phyloP scores from a whole-genome alignment of 92 coral and sea anemone species.

The Epizoanthus illoricatus region DNA sequence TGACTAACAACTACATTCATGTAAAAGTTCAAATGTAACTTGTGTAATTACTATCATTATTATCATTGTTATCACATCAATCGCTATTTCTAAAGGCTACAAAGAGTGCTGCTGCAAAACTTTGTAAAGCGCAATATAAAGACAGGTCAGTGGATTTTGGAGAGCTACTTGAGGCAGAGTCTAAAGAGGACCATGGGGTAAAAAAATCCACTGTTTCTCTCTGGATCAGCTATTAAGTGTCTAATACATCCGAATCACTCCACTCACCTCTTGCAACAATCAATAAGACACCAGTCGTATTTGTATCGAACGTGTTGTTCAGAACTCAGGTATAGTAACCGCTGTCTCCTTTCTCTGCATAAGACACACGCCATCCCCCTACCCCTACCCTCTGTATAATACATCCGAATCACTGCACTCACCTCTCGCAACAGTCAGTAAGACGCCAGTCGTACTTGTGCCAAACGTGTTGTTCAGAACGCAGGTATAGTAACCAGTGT shows the following conservation, averaged over 20 bases:
- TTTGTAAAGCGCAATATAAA: no score
- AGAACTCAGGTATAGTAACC: conserved; percentile 14
- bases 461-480: no score
- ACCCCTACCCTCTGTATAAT: no score
- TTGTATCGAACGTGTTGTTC: conserved; percentile 11
- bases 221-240: background rate
- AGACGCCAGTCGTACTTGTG: conserved; percentile 6
- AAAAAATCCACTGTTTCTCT: no score
- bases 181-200: no score
- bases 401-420: background rate
- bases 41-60: background rate
- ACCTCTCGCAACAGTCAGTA: conserved; percentile 22
- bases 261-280: conserved; percentile 23
- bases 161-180: no score
- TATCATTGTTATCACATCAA: no score
- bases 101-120: background rate
- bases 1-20: no score
- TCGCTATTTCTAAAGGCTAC: no score
- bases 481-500: no score
- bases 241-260: background rate
- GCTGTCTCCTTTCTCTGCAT: conserved; percentile 7
- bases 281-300: conserved; percentile 1
- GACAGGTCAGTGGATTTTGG: no score
- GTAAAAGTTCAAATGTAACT: no score
- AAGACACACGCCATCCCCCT: conserved; percentile 1